phyloP scores from a whole-genome alignment of 2,113 vertebrate species.

The Origma solitaria region DNA sequence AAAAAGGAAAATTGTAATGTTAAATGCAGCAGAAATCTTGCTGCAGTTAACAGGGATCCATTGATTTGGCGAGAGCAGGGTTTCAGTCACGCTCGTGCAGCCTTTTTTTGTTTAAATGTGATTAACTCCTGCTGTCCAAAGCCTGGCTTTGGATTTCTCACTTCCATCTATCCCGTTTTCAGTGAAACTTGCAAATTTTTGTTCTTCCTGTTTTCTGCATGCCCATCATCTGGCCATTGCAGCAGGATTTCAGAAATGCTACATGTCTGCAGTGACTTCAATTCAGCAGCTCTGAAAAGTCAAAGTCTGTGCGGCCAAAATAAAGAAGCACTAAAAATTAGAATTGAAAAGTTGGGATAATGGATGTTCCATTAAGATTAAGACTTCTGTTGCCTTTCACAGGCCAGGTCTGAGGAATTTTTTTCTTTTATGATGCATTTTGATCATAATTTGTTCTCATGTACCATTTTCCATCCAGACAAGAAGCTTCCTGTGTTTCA shows the following conservation, averaged over 20 bases:
- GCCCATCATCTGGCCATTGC: neutral
- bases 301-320: neutral
- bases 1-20: too few relatives aligned
- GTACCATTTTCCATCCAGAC: neutral
- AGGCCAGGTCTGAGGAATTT: neutral
- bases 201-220: neutral
- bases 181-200: neutral
- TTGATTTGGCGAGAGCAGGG: fast-evolving
- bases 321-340: neutral
- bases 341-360: neutral
- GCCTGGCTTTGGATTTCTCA: neutral
- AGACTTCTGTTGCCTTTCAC: neutral
- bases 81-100: neutral
- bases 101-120: neutral
- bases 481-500: fast-evolving
- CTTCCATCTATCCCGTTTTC: neutral
- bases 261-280: neutral
- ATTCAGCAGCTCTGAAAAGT: neutral
- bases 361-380: neutral
- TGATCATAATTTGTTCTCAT: neutral
- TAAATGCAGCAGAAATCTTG: neutral
- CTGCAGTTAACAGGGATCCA: neutral
- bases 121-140: neutral
- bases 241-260: neutral
- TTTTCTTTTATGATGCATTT: neutral